Evolutionary conservation across 2,797 vertebrate genomes (phyloP).

Genomic region (Phataginus tetradactyla): DNA sequence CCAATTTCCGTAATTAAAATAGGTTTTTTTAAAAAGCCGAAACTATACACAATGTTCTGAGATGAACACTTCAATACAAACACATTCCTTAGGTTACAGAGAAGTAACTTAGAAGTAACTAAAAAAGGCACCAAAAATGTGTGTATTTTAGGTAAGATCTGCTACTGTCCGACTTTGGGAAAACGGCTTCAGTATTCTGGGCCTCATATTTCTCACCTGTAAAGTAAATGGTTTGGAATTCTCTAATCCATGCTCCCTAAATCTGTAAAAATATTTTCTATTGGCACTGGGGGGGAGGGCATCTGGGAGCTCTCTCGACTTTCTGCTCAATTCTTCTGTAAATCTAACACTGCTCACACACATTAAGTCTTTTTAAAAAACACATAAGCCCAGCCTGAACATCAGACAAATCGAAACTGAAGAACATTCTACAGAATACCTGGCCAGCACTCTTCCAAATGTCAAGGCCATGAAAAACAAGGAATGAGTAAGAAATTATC

Average conservation of each 20-base stretch:
- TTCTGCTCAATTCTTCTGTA: not conserved
- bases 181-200: not conserved
- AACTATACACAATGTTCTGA: not conserved
- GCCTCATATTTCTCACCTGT: not conserved
- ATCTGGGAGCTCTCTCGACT: not conserved
- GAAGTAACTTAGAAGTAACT: not conserved
- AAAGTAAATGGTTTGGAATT: not conserved
- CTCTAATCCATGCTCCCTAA: not conserved
- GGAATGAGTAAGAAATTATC: no score
- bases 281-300: not conserved
- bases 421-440: not conserved
- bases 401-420: not conserved
- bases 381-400: not conserved
- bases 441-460: not conserved
- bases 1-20: constrained; percentile 68
- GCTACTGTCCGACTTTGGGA: not conserved
- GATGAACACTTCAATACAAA: constrained; percentile 44
- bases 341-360: not conserved
- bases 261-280: not conserved
- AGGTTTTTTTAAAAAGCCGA: not conserved
- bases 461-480: not conserved
- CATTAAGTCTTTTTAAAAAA: not conserved
- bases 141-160: not conserved
- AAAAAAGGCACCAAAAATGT: not conserved
- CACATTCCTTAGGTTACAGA: not conserved